Conservation (phyloP, 2,888 invertebrate species). For the Leptopterna dolabrata region DNA sequence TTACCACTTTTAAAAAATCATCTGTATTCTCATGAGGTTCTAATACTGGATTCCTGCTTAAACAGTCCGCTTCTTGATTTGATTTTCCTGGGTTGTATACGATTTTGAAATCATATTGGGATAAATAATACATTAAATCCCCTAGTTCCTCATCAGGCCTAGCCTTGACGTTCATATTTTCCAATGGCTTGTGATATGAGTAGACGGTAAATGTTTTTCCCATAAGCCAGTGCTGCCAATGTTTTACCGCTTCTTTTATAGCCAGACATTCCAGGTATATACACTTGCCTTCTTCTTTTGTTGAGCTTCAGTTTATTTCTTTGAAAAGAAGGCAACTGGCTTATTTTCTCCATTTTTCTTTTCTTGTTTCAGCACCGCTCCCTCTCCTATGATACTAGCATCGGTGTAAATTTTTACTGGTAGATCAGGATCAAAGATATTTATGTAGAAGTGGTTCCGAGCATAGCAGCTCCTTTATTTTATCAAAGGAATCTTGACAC, state of each 20-base stretch:
- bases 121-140: constrained; percentile 60
- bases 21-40: constrained; percentile 57
- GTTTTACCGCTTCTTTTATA: constrained; percentile 56
- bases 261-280: constrained; percentile 57
- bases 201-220: constrained; percentile 25
- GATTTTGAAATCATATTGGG: constrained; percentile 61
- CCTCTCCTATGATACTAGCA: constrained; percentile 62
- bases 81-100: no score
- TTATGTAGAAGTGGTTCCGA: constrained; percentile 63
- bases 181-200: constrained; percentile 58
- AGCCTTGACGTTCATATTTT: constrained; percentile 59
- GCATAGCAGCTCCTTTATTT: constrained; percentile 58
- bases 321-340: constrained; percentile 55
- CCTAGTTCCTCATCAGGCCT: constrained; percentile 60
- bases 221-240: constrained; percentile 55
- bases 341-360: constrained; percentile 28
- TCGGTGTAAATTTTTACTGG: constrained; percentile 64
- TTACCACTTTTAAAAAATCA: constrained; percentile 58
- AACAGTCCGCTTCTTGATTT: constrained; percentile 60
- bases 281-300: constrained; percentile 56
- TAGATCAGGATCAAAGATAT: constrained; percentile 63
- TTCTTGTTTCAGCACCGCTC: constrained; percentile 62
- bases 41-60: constrained; percentile 60
- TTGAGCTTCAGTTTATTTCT: constrained; percentile 57
- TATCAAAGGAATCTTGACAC: constrained; percentile 42